Conservation (phyloP, 2,113 vertebrate genomes). For the Ancistrus triradiatus region DNA sequence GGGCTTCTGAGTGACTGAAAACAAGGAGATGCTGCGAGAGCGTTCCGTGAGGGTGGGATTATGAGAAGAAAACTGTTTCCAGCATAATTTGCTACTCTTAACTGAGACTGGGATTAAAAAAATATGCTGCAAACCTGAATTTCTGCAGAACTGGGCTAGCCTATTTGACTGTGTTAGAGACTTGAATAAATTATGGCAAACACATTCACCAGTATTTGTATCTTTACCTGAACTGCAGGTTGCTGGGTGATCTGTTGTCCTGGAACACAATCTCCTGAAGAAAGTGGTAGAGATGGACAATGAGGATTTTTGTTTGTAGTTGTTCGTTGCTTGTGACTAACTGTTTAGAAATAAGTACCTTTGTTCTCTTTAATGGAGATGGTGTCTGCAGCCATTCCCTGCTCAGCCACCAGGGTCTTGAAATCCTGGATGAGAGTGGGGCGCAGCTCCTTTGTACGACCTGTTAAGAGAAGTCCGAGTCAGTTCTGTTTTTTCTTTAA, state of each 20-base stretch:
- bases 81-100: too few relatives aligned
- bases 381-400: slow-evolving; percentile 68
- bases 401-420: slow-evolving; percentile 66
- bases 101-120: too few relatives aligned
- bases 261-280: slow-evolving; percentile 77
- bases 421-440: slow-evolving; percentile 73
- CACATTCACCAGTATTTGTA: background rate
- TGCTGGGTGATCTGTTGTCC: slow-evolving; percentile 52
- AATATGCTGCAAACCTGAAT: too few relatives aligned
- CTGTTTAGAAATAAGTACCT: slow-evolving; percentile 59
- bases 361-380: slow-evolving; percentile 70
- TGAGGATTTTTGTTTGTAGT: too few relatives aligned
- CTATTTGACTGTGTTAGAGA: too few relatives aligned
- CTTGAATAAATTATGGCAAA: background rate
- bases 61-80: too few relatives aligned
- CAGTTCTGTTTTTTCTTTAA: too few relatives aligned
- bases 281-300: slow-evolving; percentile 1
- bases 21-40: too few relatives aligned
- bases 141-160: too few relatives aligned
- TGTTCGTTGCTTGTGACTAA: background rate
- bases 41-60: too few relatives aligned
- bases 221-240: slow-evolving; percentile 51
- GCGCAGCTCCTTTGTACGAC: slow-evolving; percentile 69
- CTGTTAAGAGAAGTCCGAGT: slow-evolving; percentile 54
- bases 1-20: too few relatives aligned